A percentile compares a stretch with the other conserved stretches of the same genome.
These are phyloP conservation scores for Callorhinus ursinus DNA, from an alignment of 2,113 vertebrate species.

Conservation along the genomic window DNA sequence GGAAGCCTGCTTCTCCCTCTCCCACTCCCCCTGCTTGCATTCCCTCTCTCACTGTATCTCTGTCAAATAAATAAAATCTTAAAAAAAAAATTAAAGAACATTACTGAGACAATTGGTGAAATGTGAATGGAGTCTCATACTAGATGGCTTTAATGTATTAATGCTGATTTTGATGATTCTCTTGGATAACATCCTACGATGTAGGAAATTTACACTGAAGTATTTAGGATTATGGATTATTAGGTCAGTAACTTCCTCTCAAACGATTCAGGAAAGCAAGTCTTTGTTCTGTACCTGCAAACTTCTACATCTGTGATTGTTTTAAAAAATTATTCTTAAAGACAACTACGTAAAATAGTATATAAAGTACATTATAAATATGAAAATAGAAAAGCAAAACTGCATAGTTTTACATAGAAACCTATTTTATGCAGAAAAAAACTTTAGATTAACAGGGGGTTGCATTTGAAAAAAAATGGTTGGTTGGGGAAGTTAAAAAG, in stretches of 20 bases:
- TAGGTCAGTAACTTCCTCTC: background rate
- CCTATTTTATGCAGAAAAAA: background rate
- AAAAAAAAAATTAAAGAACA: background rate
- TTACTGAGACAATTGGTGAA: background rate
- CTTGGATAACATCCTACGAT: background rate
- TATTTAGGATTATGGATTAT: background rate
- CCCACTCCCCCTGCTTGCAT: no score
- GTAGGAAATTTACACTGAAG: background rate
- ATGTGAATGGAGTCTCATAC: background rate
- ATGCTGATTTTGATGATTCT: background rate
- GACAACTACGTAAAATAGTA: background rate
- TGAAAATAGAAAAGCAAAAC: conserved; percentile 7
- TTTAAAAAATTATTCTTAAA: background rate
- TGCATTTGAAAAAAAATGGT: background rate
- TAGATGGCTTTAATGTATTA: background rate
- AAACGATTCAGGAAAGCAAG: background rate
- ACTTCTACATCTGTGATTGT: background rate
- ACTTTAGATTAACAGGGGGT: background rate
- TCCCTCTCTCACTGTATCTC: no score
- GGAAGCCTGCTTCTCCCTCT: no score
- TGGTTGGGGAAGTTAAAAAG: background rate
- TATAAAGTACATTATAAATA: conserved; percentile 20
- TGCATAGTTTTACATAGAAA: background rate
- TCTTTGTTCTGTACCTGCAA: background rate
- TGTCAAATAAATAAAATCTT: no score